Conservation (phyloP, 2,113 vertebrate species). For the Calyptommatus sinebrachiatus region DNA sequence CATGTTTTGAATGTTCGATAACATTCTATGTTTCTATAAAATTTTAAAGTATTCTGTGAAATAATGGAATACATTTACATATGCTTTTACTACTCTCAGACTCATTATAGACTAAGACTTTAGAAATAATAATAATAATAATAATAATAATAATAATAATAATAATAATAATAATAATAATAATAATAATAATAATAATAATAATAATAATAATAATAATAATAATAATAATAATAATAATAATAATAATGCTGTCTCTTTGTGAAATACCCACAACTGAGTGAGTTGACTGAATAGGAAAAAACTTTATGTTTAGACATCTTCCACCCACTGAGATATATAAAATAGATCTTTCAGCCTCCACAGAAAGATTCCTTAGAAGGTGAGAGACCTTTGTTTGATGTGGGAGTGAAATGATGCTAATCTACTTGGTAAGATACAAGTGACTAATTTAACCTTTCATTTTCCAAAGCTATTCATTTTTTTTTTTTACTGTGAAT, state of each 20-base stretch:
- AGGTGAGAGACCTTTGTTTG: slow-evolving; percentile 1
- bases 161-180: too few species aligned
- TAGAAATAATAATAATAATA: too few species aligned
- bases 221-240: too few species aligned
- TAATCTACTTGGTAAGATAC: neutral
- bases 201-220: too few species aligned
- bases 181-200: too few species aligned
- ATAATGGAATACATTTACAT: too few species aligned
- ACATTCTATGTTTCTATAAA: too few species aligned
- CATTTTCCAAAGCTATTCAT: slow-evolving; percentile 21
- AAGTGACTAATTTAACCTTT: slow-evolving; percentile 27
- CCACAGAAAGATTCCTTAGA: slow-evolving; percentile 3
- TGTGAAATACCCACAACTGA: neutral
- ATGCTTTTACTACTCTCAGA: too few species aligned
- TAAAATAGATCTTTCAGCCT: neutral
- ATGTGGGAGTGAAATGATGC: slow-evolving; percentile 2
- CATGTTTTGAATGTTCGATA: too few species aligned
- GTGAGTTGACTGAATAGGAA: neutral
- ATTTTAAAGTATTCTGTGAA: too few species aligned
- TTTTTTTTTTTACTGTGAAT: slow-evolving; percentile 6
- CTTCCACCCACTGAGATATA: neutral
- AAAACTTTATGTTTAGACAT: neutral
- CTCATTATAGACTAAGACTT: too few species aligned
- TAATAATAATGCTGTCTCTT: neutral
- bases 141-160: too few species aligned